phyloP scores from a whole-genome alignment of 2,113 vertebrate species.

The Ctenodactylus gundi region DNA sequence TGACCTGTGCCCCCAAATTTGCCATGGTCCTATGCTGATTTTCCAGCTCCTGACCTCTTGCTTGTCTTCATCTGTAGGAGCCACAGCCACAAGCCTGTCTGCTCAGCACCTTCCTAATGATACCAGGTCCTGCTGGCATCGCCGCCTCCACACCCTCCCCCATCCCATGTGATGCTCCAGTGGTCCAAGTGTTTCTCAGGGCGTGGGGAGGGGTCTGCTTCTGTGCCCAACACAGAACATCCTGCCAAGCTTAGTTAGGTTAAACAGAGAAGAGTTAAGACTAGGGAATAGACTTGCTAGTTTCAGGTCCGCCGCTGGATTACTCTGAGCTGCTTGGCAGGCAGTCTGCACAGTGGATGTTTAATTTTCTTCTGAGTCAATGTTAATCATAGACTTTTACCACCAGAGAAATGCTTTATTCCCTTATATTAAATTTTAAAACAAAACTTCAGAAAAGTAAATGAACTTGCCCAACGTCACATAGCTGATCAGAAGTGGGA shows the following conservation, averaged over 20 bases:
- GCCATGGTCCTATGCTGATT: slow-evolving; percentile 67
- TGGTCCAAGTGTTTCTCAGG: not conserved
- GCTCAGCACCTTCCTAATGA: not conserved
- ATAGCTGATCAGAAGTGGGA: not conserved
- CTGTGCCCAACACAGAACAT: not conserved
- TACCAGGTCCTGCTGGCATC: not conserved
- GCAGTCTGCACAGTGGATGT: not conserved
- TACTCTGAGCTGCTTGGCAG: not conserved
- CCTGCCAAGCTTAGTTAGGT: not conserved
- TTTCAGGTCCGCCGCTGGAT: not conserved
- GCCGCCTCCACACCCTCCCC: no score
- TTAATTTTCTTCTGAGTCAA: not conserved
- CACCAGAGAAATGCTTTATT: not conserved
- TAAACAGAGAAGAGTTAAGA: not conserved
- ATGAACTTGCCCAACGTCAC: not conserved
- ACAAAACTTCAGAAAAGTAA: fast-evolving
- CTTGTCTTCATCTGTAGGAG: slow-evolving; percentile 20
- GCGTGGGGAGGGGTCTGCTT: not conserved
- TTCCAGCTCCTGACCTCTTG: slow-evolving; percentile 77
- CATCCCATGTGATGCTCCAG: fast-evolving
- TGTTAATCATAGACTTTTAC: not conserved
- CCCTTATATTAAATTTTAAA: not conserved
- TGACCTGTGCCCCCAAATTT: slow-evolving; percentile 74
- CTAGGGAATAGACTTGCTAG: not conserved
- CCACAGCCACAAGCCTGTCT: not conserved